A percentile compares a stretch with the other conserved stretches of the same genome.
These are phyloP conservation scores for Kryphioiulus occultus DNA, from an alignment of 2,888 invertebrate genomes.

Conservation along the genomic window DNA sequence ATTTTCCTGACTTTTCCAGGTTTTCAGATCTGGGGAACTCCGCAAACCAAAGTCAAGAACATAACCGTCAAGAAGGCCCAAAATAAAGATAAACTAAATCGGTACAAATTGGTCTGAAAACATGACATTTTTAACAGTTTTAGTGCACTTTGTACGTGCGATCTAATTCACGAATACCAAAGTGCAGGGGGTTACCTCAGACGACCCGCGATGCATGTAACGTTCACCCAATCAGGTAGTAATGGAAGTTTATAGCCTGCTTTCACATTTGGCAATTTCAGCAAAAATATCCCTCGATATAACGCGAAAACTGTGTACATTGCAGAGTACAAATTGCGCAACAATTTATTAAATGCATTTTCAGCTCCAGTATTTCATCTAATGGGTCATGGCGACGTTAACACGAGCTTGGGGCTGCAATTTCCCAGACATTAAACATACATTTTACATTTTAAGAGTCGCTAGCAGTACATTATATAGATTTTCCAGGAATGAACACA, in stretches of 20 bases:
- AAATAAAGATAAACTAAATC: too few species aligned
- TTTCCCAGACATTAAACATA: neutral
- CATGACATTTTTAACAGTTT: too few species aligned
- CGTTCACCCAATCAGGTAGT: neutral
- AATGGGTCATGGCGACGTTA: neutral
- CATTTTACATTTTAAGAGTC: slow-evolving; percentile 18
- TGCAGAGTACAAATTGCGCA: neutral
- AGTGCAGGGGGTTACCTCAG: too few species aligned
- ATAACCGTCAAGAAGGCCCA: too few species aligned
- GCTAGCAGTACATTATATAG: neutral
- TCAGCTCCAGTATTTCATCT: neutral
- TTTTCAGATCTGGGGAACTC: too few species aligned
- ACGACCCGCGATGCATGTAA: neutral
- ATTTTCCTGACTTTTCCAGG: too few species aligned
- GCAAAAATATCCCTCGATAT: neutral
- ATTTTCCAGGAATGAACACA: slow-evolving; percentile 31
- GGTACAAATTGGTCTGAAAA: too few species aligned
- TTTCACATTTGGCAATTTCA: neutral
- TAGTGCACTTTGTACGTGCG: too few species aligned
- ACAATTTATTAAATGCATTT: slow-evolving; percentile 15
- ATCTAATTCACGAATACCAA: too few species aligned
- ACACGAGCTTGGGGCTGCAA: neutral
- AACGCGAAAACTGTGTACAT: neutral
- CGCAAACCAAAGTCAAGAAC: too few species aligned
- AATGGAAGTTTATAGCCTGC: neutral